Conservation (phyloP, 2,113 vertebrate genomes). For the Cyprinus carpio region DNA sequence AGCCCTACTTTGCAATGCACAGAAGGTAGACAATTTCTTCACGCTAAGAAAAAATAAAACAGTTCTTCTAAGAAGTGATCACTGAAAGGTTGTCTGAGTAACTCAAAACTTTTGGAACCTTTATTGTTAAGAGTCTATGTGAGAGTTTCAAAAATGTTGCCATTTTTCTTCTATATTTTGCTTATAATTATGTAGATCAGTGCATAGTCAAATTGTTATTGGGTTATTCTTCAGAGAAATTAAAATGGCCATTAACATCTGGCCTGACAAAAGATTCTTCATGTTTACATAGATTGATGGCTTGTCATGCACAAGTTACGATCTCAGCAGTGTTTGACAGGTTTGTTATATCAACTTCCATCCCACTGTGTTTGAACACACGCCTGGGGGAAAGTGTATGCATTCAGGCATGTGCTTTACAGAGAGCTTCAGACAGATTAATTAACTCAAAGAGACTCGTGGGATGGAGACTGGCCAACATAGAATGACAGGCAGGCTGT, state of each 20-base stretch:
- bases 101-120: too few species aligned
- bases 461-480: constrained; percentile 22
- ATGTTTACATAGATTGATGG: constrained; percentile 28
- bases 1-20: too few species aligned
- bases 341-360: constrained; percentile 34
- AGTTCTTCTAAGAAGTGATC: too few species aligned
- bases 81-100: too few species aligned
- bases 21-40: too few species aligned
- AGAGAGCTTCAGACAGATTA: constrained; percentile 37
- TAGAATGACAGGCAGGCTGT: constrained; percentile 26
- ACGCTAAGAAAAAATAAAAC: too few species aligned
- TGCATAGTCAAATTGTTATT: neutral
- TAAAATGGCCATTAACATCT: constrained; percentile 19
- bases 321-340: constrained; percentile 34
- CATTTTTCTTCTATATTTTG: neutral
- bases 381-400: constrained; percentile 18
- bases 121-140: neutral
- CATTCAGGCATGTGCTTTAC: constrained; percentile 3
- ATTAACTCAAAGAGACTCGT: constrained; percentile 25
- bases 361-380: neutral
- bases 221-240: neutral
- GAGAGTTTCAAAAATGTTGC: neutral
- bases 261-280: constrained; percentile 15
- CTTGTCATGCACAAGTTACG: neutral
- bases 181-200: neutral